Base-by-base conservation (phyloP, 2,888 invertebrate genomes). In the Temnothorax rugatulus region DNA sequence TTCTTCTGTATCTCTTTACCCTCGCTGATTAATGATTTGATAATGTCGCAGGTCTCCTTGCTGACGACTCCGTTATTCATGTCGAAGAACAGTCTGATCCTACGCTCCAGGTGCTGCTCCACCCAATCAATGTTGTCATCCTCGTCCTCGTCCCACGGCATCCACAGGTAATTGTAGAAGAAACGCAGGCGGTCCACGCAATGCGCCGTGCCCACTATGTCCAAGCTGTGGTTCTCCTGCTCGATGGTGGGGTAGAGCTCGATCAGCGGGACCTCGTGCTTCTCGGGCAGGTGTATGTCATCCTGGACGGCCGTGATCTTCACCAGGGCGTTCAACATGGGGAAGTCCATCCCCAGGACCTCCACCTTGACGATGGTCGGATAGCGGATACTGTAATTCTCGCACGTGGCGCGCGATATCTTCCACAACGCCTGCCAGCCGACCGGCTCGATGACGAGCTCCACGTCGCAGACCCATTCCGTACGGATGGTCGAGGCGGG, bases 391-490 rank as follows among this genome's bases (percentile, higher is more conserved):
- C 96, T 96, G 94, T 97, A 96, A 85, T 95, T 95, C 91, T 96
- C 96, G 91, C 97, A 97, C 54, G 96, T 96, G 5, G 95, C 92
- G 77, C 97, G 96, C 0, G 97, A 96, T 11, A 97, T 95, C 93
- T 97, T 97, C 97, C 97, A 97, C 11, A 97, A 90, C 0, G 96
- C 97, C 90, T 96, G 96, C 97, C 97, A 97, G 0, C 97, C 97
- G 0, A 95, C 96, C 0, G 96, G 96, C 89, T 97, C 97, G 2
- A 97, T 94, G 0, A 96, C 94, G 44, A 96, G 91, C 90, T 97
- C 97, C 0, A 96, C 91, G 88, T 95, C 96, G 88, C 95, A 95
- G 2, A 95, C 93, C 96, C 96, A 96, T 92, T 96, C 96, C 5
- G 95, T 93, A 69, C 94, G 94, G 4, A 96, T 95, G 87, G 95